A percentile compares a stretch with the other conserved stretches of the same genome.
Conservation (phyloP, 2,888 invertebrate genomes). For the Yponomeuta sedellus region DNA sequence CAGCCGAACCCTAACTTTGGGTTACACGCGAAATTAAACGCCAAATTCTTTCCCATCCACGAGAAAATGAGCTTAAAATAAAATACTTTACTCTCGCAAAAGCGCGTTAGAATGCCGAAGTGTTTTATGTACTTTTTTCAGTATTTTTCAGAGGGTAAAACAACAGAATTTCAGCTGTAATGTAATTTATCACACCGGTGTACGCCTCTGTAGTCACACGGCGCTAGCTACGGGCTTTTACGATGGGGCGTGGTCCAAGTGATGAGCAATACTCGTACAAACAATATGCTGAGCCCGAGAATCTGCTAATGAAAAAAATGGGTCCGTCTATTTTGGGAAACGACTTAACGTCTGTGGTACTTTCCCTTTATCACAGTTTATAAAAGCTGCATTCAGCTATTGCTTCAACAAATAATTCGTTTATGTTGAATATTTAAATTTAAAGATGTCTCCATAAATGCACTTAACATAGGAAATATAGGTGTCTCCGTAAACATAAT, state of each 20-base stretch:
- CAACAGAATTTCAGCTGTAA: background rate
- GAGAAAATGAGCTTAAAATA: background rate
- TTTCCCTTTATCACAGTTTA: too few species aligned
- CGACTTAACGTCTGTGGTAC: too few species aligned
- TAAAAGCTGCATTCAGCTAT: too few species aligned
- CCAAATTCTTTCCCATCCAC: background rate
- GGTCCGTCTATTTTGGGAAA: too few species aligned
- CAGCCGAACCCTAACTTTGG: background rate
- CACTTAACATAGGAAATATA: too few species aligned
- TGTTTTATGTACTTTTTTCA: conserved; percentile 1
- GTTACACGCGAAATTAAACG: background rate
- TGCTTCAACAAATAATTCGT: too few species aligned
- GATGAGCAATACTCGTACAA: background rate
- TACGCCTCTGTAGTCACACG: background rate
- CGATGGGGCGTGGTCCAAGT: background rate
- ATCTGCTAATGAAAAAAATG: too few species aligned
- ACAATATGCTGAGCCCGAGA: too few species aligned
- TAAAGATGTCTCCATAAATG: too few species aligned
- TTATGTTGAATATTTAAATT: too few species aligned
- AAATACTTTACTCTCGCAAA: background rate
- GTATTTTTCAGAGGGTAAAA: background rate
- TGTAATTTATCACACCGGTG: conserved; percentile 3
- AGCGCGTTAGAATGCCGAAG: background rate
- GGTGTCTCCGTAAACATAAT: too few species aligned
- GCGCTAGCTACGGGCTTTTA: background rate